Conservation (phyloP, 2,888 invertebrate genomes). For the Phasia obesa region DNA sequence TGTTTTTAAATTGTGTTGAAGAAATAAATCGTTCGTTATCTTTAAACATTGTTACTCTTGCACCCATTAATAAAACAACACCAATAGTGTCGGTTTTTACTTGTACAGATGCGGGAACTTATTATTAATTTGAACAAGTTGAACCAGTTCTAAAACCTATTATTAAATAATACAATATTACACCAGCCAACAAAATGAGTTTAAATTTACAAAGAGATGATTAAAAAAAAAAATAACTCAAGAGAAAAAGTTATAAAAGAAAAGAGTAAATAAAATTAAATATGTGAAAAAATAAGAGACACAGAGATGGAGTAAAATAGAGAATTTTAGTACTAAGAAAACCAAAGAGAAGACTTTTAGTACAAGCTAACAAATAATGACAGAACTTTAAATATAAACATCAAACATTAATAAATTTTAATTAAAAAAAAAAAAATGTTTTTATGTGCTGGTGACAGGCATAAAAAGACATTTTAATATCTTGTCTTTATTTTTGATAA, state of each 20-base stretch:
- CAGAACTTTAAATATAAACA: background rate
- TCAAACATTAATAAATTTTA: background rate
- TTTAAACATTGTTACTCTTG: slow-evolving; percentile 39
- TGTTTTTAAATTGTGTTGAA: slow-evolving; percentile 10
- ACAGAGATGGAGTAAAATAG: background rate
- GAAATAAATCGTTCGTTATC: slow-evolving; percentile 43
- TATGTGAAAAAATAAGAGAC: background rate
- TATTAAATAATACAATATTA: slow-evolving; percentile 65
- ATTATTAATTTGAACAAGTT: slow-evolving; percentile 70
- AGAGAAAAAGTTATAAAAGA: background rate
- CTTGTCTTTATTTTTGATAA: background rate
- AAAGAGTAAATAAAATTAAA: background rate
- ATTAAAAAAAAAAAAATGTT: background rate
- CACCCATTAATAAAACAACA: slow-evolving; percentile 64
- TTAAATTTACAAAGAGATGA: background rate
- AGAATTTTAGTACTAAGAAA: slow-evolving; percentile 3
- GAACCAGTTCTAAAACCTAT: slow-evolving; percentile 69
- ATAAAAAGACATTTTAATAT: background rate
- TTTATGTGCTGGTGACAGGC: background rate
- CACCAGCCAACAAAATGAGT: slow-evolving; percentile 34
- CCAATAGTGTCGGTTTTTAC: slow-evolving; percentile 58
- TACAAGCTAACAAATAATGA: slow-evolving; percentile 39
- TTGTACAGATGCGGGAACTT: slow-evolving; percentile 55
- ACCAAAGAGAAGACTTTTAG: slow-evolving; percentile 19
- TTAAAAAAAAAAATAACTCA: background rate